Evolutionary conservation across 1,140 invertebrate genomes (phyloP).

Genomic region (Zaprionus capensis): DNA sequence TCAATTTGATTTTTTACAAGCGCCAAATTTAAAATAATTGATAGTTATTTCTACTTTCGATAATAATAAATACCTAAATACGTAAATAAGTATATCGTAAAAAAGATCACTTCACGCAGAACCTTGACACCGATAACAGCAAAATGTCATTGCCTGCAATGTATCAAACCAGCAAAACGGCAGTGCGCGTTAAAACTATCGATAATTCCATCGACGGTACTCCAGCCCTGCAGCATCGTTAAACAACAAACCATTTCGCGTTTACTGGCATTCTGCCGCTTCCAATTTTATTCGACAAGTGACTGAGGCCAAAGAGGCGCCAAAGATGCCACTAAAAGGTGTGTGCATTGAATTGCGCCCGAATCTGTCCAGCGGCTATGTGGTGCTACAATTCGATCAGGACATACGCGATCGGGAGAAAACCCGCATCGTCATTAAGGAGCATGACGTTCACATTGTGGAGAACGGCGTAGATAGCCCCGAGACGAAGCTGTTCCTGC

Average conservation of each 20-base stretch:
- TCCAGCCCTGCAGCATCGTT: background rate
- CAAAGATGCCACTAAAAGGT: slow-evolving; percentile 52
- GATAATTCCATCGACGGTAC: background rate
- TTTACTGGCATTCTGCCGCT: slow-evolving; percentile 6
- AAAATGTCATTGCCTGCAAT: background rate
- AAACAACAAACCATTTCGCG: slow-evolving; percentile 20
- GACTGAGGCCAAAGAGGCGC: background rate
- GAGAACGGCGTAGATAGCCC: slow-evolving; percentile 14
- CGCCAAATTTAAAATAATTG: background rate
- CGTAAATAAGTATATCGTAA: background rate
- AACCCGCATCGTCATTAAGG: slow-evolving; percentile 55
- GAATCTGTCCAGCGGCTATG: slow-evolving; percentile 57
- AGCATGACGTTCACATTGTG: slow-evolving; percentile 53
- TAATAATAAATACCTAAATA: background rate
- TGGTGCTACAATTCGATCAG: slow-evolving; percentile 48
- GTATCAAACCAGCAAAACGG: background rate
- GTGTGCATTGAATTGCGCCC: slow-evolving; percentile 67
- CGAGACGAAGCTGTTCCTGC: slow-evolving; percentile 34
- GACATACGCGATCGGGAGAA: slow-evolving; percentile 20
- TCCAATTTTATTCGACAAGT: slow-evolving; percentile 3
- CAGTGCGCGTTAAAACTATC: background rate
- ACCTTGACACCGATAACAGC: background rate
- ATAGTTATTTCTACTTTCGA: background rate
- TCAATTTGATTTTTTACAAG: background rate
- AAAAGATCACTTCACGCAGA: background rate